Evolutionary conservation across 2,888 invertebrate species (phyloP).

Genomic region (Toxonevra muliebris): DNA sequence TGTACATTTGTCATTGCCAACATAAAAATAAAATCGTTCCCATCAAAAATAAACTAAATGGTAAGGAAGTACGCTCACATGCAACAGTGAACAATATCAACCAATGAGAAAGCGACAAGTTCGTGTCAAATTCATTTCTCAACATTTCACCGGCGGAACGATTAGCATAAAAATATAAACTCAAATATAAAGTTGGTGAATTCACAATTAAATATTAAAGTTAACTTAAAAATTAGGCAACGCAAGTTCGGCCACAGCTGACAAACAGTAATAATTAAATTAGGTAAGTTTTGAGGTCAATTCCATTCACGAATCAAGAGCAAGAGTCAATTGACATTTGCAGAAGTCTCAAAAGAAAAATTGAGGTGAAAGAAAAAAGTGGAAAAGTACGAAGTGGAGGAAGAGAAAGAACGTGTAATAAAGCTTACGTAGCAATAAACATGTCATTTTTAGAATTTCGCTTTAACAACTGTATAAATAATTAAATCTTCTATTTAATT

Average conservation of each 20-base stretch:
- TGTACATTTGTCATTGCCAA: too few relatives aligned
- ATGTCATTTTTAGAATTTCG: slow-evolving; percentile 9
- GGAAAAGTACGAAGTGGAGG: slow-evolving; percentile 30
- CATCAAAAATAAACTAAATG: too few relatives aligned
- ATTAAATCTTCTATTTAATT: slow-evolving; percentile 10
- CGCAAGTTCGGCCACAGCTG: too few relatives aligned
- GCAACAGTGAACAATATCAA: slow-evolving; percentile 7
- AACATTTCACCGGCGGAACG: slow-evolving; percentile 39
- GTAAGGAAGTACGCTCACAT: too few relatives aligned
- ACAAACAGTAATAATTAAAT: neutral
- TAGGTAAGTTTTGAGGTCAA: neutral
- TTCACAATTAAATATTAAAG: too few relatives aligned
- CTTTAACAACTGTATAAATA: slow-evolving; percentile 7
- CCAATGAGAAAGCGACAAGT: slow-evolving; percentile 47
- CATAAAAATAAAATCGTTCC: too few relatives aligned
- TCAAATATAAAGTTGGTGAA: too few relatives aligned
- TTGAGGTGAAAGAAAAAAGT: slow-evolving; percentile 24
- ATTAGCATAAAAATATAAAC: slow-evolving; percentile 3
- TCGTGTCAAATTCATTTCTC: slow-evolving; percentile 38
- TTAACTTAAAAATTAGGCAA: too few relatives aligned
- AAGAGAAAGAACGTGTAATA: slow-evolving; percentile 3
- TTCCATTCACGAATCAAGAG: neutral
- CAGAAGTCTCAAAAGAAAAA: neutral
- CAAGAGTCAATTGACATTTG: neutral
- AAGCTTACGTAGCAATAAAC: slow-evolving; percentile 9